These are phyloP conservation scores for Willowsia nigromaculata DNA, from an alignment of 2,888 invertebrate genomes.

Conservation along the genomic window DNA sequence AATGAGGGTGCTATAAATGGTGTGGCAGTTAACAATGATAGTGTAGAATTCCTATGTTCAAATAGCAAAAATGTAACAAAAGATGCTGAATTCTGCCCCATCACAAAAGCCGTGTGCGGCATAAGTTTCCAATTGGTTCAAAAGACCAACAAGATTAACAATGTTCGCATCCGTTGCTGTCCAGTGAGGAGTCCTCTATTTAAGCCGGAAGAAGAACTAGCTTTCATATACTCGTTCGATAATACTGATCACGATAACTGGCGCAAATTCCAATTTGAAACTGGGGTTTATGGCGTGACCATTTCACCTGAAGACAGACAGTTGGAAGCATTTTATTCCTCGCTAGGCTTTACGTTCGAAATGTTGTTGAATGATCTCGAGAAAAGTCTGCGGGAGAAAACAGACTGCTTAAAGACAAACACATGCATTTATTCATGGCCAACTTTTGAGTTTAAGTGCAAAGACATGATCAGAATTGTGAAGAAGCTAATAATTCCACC, in stretches of 20 bases:
- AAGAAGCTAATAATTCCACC: slow-evolving; percentile 11
- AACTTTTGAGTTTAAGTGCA: background rate
- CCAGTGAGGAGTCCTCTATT: slow-evolving; percentile 44
- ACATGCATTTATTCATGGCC: slow-evolving; percentile 17
- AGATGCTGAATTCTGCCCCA: slow-evolving; percentile 8
- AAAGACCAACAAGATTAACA: slow-evolving; percentile 63
- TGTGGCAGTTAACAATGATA: background rate
- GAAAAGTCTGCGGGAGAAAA: background rate
- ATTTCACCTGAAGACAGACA: background rate
- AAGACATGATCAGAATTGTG: background rate
- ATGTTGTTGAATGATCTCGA: slow-evolving; percentile 4
- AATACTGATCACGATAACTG: slow-evolving; percentile 45
- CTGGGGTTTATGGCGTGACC: slow-evolving; percentile 23
- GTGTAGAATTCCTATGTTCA: slow-evolving; percentile 63
- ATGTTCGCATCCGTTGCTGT: slow-evolving; percentile 65
- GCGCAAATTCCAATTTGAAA: slow-evolving; percentile 59
- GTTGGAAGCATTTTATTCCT: slow-evolving; percentile 51
- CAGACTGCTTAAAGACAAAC: background rate
- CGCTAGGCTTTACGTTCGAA: slow-evolving; percentile 49
- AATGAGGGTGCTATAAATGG: background rate
- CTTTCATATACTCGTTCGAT: slow-evolving; percentile 36
- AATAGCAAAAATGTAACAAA: slow-evolving; percentile 32
- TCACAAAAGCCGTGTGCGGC: slow-evolving; percentile 62
- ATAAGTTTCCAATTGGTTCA: too few relatives aligned
- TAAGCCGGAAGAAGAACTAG: slow-evolving; percentile 47